Conservation (phyloP, 1,140 invertebrate genomes). For the Lordiphosa clarofinis region DNA sequence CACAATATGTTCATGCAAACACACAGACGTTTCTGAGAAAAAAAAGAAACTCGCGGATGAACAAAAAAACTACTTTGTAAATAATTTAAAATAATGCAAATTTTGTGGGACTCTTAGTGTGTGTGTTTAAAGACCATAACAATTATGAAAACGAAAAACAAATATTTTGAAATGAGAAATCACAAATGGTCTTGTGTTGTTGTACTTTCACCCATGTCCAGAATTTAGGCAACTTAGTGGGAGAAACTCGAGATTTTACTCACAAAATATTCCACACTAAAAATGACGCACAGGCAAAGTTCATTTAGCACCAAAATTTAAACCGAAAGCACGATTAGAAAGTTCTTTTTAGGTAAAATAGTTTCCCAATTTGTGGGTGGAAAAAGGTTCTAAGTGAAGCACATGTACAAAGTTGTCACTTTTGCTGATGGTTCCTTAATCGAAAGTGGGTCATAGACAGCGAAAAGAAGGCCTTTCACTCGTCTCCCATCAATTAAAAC, state of each 20-base stretch:
- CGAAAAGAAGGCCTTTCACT: conserved; percentile 11
- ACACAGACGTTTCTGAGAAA: neutral
- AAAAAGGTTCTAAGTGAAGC: neutral
- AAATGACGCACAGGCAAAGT: neutral
- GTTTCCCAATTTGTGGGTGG: conserved; percentile 1
- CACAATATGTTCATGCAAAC: no score
- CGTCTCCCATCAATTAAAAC: conserved; percentile 7
- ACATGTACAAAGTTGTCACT: neutral
- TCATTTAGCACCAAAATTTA: conserved; percentile 3
- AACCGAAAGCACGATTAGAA: conserved; percentile 3
- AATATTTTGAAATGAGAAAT: neutral
- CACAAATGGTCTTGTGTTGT: conserved; percentile 1
- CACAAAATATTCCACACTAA: conserved; percentile 3
- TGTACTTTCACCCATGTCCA: conserved; percentile 10
- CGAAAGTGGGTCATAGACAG: conserved; percentile 8
- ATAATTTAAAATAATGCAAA: conserved; percentile 2
- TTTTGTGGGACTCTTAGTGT: neutral
- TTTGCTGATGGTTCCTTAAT: conserved; percentile 5
- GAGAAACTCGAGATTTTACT: conserved; percentile 8
- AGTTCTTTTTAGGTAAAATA: conserved; percentile 3
- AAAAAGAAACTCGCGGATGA: conserved; percentile 3
- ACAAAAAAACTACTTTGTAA: no score
- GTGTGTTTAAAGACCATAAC: no score
- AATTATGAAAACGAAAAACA: no score
- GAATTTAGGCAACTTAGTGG: conserved; percentile 4